These are phyloP conservation scores for Ophion costatus DNA, from an alignment of 2,888 invertebrate genomes.

Conservation along the genomic window DNA sequence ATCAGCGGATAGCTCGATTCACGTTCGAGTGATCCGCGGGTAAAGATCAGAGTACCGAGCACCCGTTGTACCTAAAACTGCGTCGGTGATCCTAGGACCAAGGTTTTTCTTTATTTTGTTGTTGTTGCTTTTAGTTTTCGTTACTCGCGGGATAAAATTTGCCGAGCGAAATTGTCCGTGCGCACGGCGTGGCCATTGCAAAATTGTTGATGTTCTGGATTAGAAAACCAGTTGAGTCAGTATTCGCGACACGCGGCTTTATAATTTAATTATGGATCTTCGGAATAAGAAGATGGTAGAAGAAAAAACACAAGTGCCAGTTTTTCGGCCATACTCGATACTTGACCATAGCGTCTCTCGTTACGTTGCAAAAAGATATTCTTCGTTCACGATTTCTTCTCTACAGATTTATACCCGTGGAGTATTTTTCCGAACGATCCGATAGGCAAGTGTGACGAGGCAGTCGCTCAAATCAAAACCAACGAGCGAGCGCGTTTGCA, in stretches of 20 bases:
- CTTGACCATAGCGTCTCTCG: background rate
- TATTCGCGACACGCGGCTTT: constrained; percentile 49
- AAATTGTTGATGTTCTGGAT: background rate
- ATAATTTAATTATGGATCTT: constrained; percentile 37
- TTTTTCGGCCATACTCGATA: constrained; percentile 45
- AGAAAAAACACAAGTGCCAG: constrained; percentile 42
- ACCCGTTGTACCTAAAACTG: constrained; percentile 42
- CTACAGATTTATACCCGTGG: too few species aligned
- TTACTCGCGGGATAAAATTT: constrained; percentile 11
- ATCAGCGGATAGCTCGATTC: background rate
- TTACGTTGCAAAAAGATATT: background rate
- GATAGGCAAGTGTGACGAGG: too few species aligned
- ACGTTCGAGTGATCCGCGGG: constrained; percentile 8
- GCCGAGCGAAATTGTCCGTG: constrained; percentile 9
- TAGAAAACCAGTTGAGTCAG: constrained; percentile 38
- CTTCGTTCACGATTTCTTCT: too few species aligned
- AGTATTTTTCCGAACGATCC: too few species aligned
- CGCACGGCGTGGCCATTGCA: constrained; percentile 23
- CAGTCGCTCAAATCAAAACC: background rate
- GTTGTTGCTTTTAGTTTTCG: constrained; percentile 34
- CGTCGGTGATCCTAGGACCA: constrained; percentile 41
- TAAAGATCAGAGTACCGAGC: constrained; percentile 26
- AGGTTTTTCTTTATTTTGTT: constrained; percentile 6
- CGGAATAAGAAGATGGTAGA: constrained; percentile 3
- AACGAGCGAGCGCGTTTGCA: background rate